Percentiles rank a stretch among this genome's conserved stretches.
These are phyloP conservation scores for Lophochroa leadbeateri DNA, from an alignment of 2,113 vertebrate genomes.

Conservation along the genomic window DNA sequence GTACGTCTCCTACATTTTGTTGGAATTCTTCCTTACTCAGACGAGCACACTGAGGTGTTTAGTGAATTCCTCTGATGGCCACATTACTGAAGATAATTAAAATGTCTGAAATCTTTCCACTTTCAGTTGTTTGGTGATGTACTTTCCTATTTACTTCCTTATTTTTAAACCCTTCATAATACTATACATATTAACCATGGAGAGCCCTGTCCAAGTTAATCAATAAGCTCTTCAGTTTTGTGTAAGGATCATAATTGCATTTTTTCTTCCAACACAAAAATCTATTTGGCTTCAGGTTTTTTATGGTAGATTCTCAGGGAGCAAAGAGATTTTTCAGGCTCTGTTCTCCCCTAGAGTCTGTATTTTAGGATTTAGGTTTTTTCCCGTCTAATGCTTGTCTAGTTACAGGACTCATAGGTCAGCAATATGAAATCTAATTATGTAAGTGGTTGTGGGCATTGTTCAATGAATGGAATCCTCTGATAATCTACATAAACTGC, in stretches of 20 bases:
- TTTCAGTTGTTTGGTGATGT: neutral
- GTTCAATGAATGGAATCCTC: neutral
- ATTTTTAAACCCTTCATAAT: neutral
- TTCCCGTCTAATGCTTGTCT: neutral
- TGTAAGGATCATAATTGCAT: neutral
- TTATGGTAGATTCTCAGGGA: neutral
- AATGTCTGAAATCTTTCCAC: neutral
- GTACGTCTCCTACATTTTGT: neutral
- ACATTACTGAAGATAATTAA: neutral
- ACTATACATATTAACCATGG: neutral
- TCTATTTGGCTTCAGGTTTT: neutral
- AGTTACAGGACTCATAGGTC: neutral
- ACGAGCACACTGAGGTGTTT: neutral
- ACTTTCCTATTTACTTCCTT: neutral
- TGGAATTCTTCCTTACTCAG: neutral
- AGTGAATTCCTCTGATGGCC: neutral
- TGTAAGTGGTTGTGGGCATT: neutral
- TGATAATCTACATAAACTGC: neutral
- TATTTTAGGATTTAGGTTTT: neutral
- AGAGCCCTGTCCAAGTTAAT: neutral
- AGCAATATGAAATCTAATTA: neutral
- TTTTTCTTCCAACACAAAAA: neutral
- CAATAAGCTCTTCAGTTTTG: neutral
- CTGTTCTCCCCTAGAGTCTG: neutral
- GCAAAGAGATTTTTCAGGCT: neutral